phyloP scores from a whole-genome alignment of 2,888 invertebrate genomes.

The Callosobruchus maculatus region DNA sequence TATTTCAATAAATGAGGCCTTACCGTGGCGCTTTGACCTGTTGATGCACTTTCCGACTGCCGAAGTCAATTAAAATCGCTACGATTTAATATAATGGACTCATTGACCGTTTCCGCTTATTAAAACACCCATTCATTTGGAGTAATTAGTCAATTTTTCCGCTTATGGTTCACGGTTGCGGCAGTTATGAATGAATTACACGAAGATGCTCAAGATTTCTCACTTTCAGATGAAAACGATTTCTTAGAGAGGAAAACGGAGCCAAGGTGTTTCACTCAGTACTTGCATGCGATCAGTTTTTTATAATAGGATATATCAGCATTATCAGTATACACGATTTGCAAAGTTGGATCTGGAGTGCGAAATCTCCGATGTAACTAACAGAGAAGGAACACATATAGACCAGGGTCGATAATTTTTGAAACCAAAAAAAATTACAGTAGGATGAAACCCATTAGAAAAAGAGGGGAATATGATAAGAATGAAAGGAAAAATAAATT shows the following conservation, averaged over 20 bases:
- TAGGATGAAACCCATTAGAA: too few species aligned
- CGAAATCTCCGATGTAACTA: too few species aligned
- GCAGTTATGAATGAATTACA: not conserved
- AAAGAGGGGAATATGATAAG: too few species aligned
- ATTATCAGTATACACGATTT: too few species aligned
- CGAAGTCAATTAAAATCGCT: slow-evolving; percentile 5
- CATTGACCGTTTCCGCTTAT: slow-evolving; percentile 8
- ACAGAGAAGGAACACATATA: too few species aligned
- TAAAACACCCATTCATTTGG: not conserved
- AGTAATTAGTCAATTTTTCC: not conserved
- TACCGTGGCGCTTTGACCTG: not conserved
- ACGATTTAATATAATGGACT: slow-evolving; percentile 1
- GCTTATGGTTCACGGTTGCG: not conserved
- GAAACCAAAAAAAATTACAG: too few species aligned
- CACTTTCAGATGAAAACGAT: not conserved
- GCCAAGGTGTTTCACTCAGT: too few species aligned
- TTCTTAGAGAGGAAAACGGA: not conserved
- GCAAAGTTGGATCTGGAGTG: too few species aligned
- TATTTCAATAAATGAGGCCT: not conserved
- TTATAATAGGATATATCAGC: too few species aligned
- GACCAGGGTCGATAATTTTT: too few species aligned
- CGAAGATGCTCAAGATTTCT: not conserved
- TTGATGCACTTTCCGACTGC: not conserved
- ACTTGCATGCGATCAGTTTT: too few species aligned
- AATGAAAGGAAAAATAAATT: too few species aligned